Conservation (phyloP, 2,797 vertebrate species). For the Hypotaenidia philippensis region DNA sequence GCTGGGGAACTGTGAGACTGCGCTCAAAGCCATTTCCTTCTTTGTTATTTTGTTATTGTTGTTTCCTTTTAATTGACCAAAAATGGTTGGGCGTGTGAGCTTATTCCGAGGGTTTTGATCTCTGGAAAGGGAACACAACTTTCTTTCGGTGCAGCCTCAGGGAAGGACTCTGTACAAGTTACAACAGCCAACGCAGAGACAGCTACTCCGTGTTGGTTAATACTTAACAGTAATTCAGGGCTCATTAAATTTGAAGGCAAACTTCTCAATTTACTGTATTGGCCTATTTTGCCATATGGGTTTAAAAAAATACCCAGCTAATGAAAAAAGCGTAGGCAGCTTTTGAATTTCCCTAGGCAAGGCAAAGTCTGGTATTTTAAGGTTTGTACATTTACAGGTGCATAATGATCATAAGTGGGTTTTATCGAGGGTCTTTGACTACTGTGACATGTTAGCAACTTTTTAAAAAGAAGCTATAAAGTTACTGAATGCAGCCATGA, state of each 20-base stretch:
- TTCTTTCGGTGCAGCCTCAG: neutral
- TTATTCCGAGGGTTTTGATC: neutral
- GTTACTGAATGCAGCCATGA: neutral
- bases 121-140: neutral
- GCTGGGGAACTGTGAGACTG: neutral
- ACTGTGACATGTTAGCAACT: neutral
- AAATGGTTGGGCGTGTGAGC: neutral
- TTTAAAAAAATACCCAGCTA: neutral
- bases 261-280: neutral
- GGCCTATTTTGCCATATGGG: neutral
- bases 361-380: slow-evolving; percentile 19
- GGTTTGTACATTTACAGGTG: neutral
- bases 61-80: neutral
- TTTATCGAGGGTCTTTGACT: neutral
- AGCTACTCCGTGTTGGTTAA: neutral
- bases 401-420: neutral
- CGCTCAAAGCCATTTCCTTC: neutral
- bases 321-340: neutral
- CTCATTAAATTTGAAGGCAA: neutral
- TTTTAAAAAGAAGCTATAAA: neutral
- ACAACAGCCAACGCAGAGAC: neutral
- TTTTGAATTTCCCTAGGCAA: slow-evolving; percentile 1
- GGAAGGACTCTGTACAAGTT: neutral
- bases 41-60: neutral
- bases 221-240: neutral